A percentile compares a stretch with the other conserved stretches of the same genome.
These are phyloP conservation scores for Reticulitermes speratus DNA, from an alignment of 1,140 invertebrate genomes.

Conservation along the genomic window DNA sequence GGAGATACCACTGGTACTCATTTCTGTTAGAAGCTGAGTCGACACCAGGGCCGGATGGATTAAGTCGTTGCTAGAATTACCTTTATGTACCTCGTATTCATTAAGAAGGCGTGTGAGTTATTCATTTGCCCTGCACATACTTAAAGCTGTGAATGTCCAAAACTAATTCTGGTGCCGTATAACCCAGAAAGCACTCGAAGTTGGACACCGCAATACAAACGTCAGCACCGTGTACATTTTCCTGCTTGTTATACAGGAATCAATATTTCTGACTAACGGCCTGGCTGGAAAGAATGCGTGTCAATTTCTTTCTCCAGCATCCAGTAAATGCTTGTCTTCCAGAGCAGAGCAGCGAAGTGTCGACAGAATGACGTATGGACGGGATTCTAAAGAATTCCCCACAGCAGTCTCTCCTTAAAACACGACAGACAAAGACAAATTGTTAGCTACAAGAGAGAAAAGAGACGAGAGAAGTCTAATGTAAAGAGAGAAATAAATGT, in stretches of 20 bases:
- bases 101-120: too few relatives aligned
- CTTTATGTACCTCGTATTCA: too few relatives aligned
- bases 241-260: not conserved
- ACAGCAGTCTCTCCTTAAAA: not conserved
- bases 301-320: not conserved
- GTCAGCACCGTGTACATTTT: not conserved
- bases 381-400: not conserved
- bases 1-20: too few relatives aligned
- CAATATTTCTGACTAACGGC: not conserved
- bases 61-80: too few relatives aligned
- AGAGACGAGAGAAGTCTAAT: not conserved
- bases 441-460: not conserved
- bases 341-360: not conserved
- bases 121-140: too few relatives aligned
- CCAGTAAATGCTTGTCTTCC: not conserved
- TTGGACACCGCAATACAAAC: not conserved
- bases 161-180: too few relatives aligned
- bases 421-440: conserved; percentile 18
- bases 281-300: not conserved
- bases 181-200: too few relatives aligned
- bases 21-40: too few relatives aligned
- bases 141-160: too few relatives aligned
- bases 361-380: not conserved
- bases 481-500: not conserved
- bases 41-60: too few relatives aligned